Evolutionary conservation across 2,888 invertebrate genomes (phyloP).

Genomic region (Coelogynopora nodosa): DNA sequence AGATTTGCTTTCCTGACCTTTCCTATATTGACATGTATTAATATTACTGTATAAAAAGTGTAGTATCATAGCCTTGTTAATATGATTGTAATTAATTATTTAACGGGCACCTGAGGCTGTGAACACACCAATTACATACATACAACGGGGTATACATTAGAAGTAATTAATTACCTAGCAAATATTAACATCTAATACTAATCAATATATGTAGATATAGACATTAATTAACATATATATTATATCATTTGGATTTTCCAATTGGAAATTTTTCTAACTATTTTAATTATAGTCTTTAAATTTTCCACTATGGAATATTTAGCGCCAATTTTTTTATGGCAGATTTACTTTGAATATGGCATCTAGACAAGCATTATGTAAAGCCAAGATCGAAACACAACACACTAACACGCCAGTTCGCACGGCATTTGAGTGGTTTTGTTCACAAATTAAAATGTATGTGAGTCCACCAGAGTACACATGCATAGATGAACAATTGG

Average conservation of each 20-base stretch:
- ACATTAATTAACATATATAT: neutral
- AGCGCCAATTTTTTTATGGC: neutral
- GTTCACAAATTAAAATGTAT: neutral
- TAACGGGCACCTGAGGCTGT: neutral
- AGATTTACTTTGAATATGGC: neutral
- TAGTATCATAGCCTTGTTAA: conserved; percentile 16
- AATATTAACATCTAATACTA: neutral
- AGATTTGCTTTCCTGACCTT: conserved; percentile 6
- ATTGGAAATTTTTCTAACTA: neutral
- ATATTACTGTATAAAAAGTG: conserved; percentile 6
- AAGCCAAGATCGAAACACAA: conserved; percentile 12
- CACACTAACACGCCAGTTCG: neutral
- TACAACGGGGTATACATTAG: conserved; percentile 2
- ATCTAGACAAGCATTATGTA: neutral
- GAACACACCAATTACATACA: neutral
- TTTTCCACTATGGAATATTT: neutral
- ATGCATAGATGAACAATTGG: neutral
- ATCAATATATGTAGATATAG: conserved; percentile 10
- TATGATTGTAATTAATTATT: neutral
- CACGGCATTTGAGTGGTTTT: neutral
- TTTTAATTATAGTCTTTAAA: conserved; percentile 8
- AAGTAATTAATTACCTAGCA: conserved; percentile 26
- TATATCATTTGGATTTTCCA: conserved; percentile 13
- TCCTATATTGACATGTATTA: neutral
- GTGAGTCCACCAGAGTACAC: neutral